Percentiles rank a stretch among this genome's conserved stretches.
Evolutionary conservation across 2,888 invertebrate genomes (phyloP).

Genomic region (Hemicrepidius hirtus): DNA sequence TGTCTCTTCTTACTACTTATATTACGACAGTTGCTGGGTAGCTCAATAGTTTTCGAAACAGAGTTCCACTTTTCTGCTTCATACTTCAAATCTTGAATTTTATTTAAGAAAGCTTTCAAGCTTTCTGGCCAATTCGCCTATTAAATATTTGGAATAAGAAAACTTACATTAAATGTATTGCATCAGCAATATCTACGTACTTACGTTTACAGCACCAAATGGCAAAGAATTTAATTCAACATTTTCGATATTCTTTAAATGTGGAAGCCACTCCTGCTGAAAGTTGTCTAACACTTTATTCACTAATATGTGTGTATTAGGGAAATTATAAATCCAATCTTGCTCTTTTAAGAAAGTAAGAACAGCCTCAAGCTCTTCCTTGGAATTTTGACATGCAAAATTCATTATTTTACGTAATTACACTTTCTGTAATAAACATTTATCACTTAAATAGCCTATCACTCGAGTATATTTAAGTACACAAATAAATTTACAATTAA

Average conservation of each 20-base stretch:
- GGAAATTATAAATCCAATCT: slow-evolving; percentile 78
- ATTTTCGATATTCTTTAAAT: slow-evolving; percentile 69
- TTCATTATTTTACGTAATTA: background rate
- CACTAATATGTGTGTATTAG: slow-evolving; percentile 80
- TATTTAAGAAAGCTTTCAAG: slow-evolving; percentile 26
- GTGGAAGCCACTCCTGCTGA: slow-evolving; percentile 73
- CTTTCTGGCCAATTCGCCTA: slow-evolving; percentile 26
- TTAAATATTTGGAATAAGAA: slow-evolving; percentile 17
- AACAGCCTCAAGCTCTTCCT: slow-evolving; percentile 76
- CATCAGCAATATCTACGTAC: slow-evolving; percentile 33
- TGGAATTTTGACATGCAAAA: background rate
- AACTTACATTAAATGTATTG: background rate
- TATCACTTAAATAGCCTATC: no score
- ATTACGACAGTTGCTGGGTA: slow-evolving; percentile 59
- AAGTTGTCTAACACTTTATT: slow-evolving; percentile 75
- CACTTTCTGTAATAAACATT: slow-evolving; percentile 3
- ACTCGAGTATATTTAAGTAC: no score
- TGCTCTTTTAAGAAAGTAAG: slow-evolving; percentile 76
- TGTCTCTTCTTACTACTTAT: slow-evolving; percentile 81
- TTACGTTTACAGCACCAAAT: slow-evolving; percentile 62
- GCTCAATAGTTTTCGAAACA: background rate
- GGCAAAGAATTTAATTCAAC: slow-evolving; percentile 73
- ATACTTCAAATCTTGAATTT: slow-evolving; percentile 32
- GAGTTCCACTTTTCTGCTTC: background rate
- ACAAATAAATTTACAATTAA: no score